Evolutionary conservation across 53 echinoderm and acorn worm species (phyloP), one percentile per base, ranked within the genome.

Genomic region (Henricia sp.): DNA sequence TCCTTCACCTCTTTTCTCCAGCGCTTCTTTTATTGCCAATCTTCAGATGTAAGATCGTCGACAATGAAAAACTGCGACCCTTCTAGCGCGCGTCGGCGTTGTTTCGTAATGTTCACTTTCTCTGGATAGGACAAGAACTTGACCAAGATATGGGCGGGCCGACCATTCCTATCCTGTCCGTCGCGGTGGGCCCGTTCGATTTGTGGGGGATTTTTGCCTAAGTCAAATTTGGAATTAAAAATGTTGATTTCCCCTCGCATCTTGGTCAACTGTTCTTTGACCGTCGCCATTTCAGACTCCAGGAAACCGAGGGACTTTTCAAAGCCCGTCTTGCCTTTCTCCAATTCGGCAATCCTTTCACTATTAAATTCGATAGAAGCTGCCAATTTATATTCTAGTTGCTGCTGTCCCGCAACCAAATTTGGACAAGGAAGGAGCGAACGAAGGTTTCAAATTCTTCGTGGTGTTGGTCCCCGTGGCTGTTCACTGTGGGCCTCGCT

Each of bases 181-280:
- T 71, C 84, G n/a, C 71, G 28, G 70, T 84, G 84, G 39, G 84
- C 84, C 3, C 71, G 36, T 37, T 71, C 56, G 13, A 84, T 84
- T 9, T 37, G 37, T 28, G 71, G 84, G 53, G 10, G 39, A 14
- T 26, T 43, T 24, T 17, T 24, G 1, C 3, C 77, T 40, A 23
- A 77, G 39, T 60, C 59, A 19, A 77, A 77, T 40, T 77, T 77
- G 44, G 33, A 37, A 10, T 29, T 52, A 40, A 59, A 26, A 38
- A 58, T 59, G 11, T 35, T 26, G 0, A 21, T 20, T n/a, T n/a
- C n/a, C 37, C 3, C 29, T 0, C 56, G 1, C 16, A 30, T 48
- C 36, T 74, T 37, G 5, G 55, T 26, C 23, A 56, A 55, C 21
- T 35, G 56, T 25, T 76, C 77, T 34, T 74, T 52, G 20, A 52